Evolutionary conservation across 1,140 invertebrate genomes (phyloP).

Genomic region (Polypedilum pembai): DNA sequence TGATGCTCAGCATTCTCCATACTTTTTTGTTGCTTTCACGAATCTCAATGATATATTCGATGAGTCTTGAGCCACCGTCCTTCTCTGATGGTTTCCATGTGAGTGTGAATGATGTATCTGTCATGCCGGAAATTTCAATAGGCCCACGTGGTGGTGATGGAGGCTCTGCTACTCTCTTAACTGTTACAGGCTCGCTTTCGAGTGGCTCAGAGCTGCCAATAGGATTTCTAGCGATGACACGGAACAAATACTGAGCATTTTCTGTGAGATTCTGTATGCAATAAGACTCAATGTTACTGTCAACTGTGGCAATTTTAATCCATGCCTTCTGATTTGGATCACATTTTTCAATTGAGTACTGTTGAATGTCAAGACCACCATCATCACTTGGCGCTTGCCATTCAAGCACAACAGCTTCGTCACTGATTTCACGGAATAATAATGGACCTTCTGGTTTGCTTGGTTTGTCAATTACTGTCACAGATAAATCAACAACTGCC

Average conservation of each 20-base stretch:
- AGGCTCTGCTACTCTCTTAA: conserved; percentile 60
- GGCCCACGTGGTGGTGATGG: conserved; percentile 73
- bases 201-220: conserved; percentile 68
- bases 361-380: conserved; percentile 68
- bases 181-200: conserved; percentile 59
- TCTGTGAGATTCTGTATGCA: conserved; percentile 68
- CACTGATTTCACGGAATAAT: conserved; percentile 61
- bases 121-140: conserved; percentile 71
- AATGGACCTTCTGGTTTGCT: conserved; percentile 71
- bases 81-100: conserved; percentile 73
- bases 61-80: conserved; percentile 77
- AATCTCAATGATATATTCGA: conserved; percentile 79
- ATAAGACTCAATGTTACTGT: conserved; percentile 60
- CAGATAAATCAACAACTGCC: conserved; percentile 58
- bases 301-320: conserved; percentile 69
- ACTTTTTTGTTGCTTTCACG: conserved; percentile 64
- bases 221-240: conserved; percentile 73
- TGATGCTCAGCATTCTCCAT: conserved; percentile 64
- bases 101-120: conserved; percentile 71
- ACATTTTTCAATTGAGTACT: conserved; percentile 75
- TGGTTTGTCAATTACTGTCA: conserved; percentile 81
- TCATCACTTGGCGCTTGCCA: conserved; percentile 77
- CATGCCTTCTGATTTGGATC: conserved; percentile 60
- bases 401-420: conserved; percentile 62
- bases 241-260: conserved; percentile 74